Conservation (phyloP, 2,113 vertebrate genomes). For the Thalassarche chlororhynchos region DNA sequence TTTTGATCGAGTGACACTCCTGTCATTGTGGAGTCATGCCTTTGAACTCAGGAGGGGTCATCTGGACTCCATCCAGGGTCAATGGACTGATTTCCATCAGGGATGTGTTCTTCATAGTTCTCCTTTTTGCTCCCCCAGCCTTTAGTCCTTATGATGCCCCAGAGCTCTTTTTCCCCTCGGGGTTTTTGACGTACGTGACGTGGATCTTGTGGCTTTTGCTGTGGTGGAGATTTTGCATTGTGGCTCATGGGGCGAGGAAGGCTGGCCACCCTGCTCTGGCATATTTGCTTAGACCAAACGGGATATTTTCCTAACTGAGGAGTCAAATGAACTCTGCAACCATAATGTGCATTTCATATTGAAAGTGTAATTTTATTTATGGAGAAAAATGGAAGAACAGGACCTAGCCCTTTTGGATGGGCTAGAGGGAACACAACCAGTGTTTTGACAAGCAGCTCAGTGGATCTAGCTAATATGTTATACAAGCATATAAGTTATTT, state of each 20-base stretch:
- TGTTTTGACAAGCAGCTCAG: neutral
- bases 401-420: neutral
- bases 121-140: neutral
- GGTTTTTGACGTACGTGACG: accelerated
- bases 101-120: neutral
- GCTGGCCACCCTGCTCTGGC: neutral
- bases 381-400: neutral
- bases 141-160: neutral
- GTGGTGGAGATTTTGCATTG: neutral
- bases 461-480: neutral
- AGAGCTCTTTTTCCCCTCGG: neutral
- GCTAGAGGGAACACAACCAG: neutral
- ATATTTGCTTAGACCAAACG: accelerated
- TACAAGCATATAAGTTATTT: neutral
- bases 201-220: neutral
- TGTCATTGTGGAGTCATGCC: accelerated
- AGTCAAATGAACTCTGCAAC: neutral
- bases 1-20: neutral
- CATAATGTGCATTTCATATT: neutral
- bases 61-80: neutral
- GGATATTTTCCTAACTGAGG: neutral
- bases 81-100: neutral
- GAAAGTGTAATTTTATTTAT: neutral
- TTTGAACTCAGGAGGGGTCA: neutral
- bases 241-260: neutral